Base-by-base conservation (phyloP, 2,113 vertebrate species). In the Siphamia tubifer region DNA sequence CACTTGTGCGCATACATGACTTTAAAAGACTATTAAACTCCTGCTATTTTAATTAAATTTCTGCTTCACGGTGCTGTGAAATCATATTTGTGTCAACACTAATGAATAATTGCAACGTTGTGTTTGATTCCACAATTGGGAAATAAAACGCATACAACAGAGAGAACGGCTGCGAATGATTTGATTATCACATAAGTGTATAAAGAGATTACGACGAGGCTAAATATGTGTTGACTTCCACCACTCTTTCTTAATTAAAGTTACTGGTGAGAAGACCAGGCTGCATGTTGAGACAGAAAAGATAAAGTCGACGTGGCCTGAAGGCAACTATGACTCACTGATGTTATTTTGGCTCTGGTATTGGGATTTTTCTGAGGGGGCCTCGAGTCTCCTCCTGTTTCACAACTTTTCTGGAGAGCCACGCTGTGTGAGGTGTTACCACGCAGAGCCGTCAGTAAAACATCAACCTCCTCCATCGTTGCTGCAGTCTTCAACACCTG, bases 271-370 rank as follows among this genome's bases (percentile, higher is more conserved):
- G 66, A 76, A 43, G 73, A 72, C 74, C 51, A 39, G 71, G 39
- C 80, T 87, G 77, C 92, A 38, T 87, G 91, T 92, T 85, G 79
- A 89, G 85, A 84, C 92, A 90, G 70, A 81, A 58, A 53, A 82
- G 73, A 82, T 87, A 82, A 90, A 86, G 85, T 84, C 74, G 86
- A 51, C 34, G 0, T 71, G 47, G 81, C 87, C 87, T 69, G 53
- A 39, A 87, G 90, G 89, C 68, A 89, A 24, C 66, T 69, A 67
- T 91, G 87, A 91, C 78, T 91, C 90, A 90, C 60, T 77, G 79
- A 82, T 89, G 87, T 87, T 88, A 87, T 89, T 90, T 86, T 89
- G 87, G 85, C 86, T 86, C 60, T 68, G 65, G 70, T 38, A 43
- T 61, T 74, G 54, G 47, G 60, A 69, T 82, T 63, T 44, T 47